Evolutionary conservation across 37 sponge, comb jelly and placozoan genomes (phyloP).

Genomic region (Diacarnus erythraeanus): DNA sequence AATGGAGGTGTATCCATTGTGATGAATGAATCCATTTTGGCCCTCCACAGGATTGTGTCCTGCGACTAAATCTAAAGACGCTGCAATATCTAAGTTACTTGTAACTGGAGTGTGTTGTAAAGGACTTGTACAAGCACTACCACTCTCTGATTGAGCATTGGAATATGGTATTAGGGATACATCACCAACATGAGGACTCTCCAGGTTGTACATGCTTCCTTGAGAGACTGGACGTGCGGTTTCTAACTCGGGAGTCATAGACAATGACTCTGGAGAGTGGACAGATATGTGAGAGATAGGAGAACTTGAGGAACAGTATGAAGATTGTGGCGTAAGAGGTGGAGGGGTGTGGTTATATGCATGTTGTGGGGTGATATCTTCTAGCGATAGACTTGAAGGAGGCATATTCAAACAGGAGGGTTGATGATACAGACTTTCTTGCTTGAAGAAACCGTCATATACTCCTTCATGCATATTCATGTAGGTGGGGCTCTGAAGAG

Average conservation of each 20-base stretch:
- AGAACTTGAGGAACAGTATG: constrained; percentile 38
- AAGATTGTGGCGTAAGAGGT: constrained; percentile 38
- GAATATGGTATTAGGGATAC: not conserved
- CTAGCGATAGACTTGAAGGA: constrained; percentile 2
- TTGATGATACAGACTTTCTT: not conserved
- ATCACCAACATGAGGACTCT: constrained; percentile 1
- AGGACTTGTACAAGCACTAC: constrained; percentile 17
- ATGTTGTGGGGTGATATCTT: not conserved
- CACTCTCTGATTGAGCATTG: not conserved
- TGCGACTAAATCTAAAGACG: constrained; percentile 25
- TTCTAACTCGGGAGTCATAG: constrained; percentile 12
- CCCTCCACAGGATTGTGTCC: not conserved
- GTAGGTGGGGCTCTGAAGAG: constrained; percentile 23
- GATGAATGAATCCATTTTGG: not conserved
- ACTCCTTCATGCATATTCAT: constrained; percentile 9
- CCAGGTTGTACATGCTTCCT: constrained; percentile 7
- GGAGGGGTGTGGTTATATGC: constrained; percentile 1
- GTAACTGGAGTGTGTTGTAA: not conserved
- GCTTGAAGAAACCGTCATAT: constrained; percentile 34
- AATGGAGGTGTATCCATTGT: not conserved
- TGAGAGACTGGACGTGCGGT: constrained; percentile 1
- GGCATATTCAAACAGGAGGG: not conserved
- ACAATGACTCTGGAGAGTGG: not conserved
- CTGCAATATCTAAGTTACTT: constrained; percentile 1
- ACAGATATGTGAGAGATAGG: constrained; percentile 37